Conservation (phyloP, 2,797 vertebrate genomes). For the Miichthys miiuy region DNA sequence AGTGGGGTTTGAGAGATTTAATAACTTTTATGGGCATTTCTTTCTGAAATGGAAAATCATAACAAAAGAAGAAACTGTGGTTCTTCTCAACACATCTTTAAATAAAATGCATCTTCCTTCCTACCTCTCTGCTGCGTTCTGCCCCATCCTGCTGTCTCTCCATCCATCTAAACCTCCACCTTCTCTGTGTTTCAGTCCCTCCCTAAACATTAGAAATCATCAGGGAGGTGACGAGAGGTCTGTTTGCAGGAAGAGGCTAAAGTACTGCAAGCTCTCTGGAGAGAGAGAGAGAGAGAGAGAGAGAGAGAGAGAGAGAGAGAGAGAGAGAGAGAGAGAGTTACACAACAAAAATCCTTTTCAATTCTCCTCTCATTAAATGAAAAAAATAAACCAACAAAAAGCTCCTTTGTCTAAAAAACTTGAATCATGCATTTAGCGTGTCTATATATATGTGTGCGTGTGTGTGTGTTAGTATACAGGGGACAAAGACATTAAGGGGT, state of each 20-base stretch:
- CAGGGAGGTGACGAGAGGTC: conserved; percentile 42
- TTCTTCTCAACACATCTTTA: neutral
- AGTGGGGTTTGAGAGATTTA: neutral
- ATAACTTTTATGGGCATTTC: neutral
- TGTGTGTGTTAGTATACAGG: conserved; percentile 14
- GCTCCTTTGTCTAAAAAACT: conserved; percentile 19
- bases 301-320: neutral
- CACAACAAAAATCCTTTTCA: conserved; percentile 9
- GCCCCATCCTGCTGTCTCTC: neutral
- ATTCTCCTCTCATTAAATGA: conserved; percentile 22
- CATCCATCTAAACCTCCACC: conserved; percentile 18
- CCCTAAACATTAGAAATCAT: conserved; percentile 39
- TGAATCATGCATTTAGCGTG: conserved; percentile 3
- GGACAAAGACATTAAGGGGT: conserved; percentile 45
- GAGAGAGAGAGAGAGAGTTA: neutral
- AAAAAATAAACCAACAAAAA: conserved; percentile 29
- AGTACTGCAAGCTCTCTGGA: conserved; percentile 43
- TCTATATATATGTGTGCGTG: conserved; percentile 1
- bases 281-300: conserved; percentile 2
- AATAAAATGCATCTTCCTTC: neutral
- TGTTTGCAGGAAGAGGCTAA: conserved; percentile 34
- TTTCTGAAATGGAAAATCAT: neutral
- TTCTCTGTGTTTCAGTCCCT: conserved; percentile 2
- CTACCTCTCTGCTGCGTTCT: neutral
- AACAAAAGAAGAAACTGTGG: neutral